Base-by-base conservation (phyloP, 2,888 invertebrate genomes). In the Scotopteryx bipunctaria region DNA sequence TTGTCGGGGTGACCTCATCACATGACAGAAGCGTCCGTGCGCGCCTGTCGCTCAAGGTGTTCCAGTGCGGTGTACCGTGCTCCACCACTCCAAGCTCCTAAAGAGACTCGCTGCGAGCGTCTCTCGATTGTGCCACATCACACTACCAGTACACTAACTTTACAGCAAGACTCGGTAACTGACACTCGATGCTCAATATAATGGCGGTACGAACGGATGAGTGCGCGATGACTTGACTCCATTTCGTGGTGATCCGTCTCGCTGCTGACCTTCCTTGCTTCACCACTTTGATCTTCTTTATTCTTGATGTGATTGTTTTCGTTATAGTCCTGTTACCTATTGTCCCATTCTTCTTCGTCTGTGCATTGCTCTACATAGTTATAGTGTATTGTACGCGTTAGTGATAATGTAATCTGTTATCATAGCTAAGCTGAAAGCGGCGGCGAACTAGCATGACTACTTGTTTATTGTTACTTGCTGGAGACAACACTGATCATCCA, bases 101-200 rank as follows among this genome's bases (percentile, higher is more conserved):
- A 66, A 72, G 79, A 64, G 67, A 76, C 82, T 81, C 78, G 73
- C 77, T 77, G 80, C 79, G 78, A 80, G 81, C 80, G 78, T 73
- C 78, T 69, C 67, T 75, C 76, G 71, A 76, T 71, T 71, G 87
- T 88, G 86, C 84, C 80, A 81, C 88, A 88, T 83, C 73, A 86
- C 86, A 89, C 88, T 89, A 89, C 82, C 85, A 86, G 86, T 86
- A 87, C 83, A 73, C 89, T 87, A 89, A 82, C 69, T 84, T 74
- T 86, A 88, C 84, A 88, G 81, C 86, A 86, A 88, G 80, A 83
- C 73, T 85, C 73, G 76, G 75, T 76, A 79, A 83, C 80, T 86
- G 81, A 83, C 81, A 87, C 81, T 86, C 79, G 86, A 86, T 81
- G 81, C 82, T 81, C 81, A 80, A 86, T 73, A 87, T 76, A 84